Conservation (phyloP, 2,797 vertebrate genomes). For the Helicolenus hilgendorfi region DNA sequence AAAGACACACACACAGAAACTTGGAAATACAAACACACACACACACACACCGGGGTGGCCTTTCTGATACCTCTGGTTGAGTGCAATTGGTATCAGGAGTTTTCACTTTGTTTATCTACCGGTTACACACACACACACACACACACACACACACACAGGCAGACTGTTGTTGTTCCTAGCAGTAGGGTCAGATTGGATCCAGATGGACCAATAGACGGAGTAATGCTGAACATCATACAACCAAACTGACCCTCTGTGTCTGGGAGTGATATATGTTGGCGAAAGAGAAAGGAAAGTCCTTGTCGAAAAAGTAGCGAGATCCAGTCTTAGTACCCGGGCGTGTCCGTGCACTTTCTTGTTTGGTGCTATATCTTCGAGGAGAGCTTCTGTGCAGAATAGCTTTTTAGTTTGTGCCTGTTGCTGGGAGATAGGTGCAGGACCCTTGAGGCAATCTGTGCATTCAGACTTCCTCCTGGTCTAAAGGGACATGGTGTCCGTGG, state of each 20-base stretch:
- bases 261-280: not conserved
- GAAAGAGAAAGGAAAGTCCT: not conserved
- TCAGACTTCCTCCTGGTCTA: not conserved
- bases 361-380: not conserved
- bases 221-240: slow-evolving; percentile 36
- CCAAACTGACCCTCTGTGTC: slow-evolving; percentile 14
- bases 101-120: slow-evolving; percentile 55
- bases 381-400: not conserved
- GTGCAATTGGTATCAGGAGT: slow-evolving; percentile 46
- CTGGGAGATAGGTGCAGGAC: not conserved
- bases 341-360: not conserved
- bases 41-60: slow-evolving; percentile 4
- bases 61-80: slow-evolving; percentile 64
- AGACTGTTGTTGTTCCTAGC: slow-evolving; percentile 51
- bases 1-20: not conserved
- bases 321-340: not conserved
- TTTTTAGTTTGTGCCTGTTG: not conserved
- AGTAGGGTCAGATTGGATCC: slow-evolving; percentile 60
- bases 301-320: not conserved
- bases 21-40: not conserved
- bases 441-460: not conserved
- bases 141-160: too few species aligned
- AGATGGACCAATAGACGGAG: slow-evolving; percentile 62
- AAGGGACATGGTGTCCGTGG: not conserved
- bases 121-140: slow-evolving; percentile 12